A percentile compares a stretch with the other conserved stretches of the same genome.
These are phyloP conservation scores for Pammene aurita DNA, from an alignment of 2,888 invertebrate species.

Conservation along the genomic window DNA sequence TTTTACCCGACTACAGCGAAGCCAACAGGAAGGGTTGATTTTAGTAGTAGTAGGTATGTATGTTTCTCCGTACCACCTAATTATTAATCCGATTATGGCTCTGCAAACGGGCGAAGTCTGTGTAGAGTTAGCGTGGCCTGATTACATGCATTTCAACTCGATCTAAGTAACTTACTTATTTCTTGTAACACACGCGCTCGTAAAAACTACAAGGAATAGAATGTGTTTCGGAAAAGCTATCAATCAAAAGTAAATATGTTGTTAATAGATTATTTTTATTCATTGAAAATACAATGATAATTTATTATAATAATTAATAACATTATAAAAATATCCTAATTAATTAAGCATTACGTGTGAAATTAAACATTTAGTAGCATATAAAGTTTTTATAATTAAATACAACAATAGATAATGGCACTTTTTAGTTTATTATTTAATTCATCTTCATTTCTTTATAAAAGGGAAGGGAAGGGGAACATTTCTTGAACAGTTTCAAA, in stretches of 20 bases:
- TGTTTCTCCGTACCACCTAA: too few relatives aligned
- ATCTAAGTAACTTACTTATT: too few relatives aligned
- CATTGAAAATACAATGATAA: conserved; percentile 16
- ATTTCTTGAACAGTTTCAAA: too few relatives aligned
- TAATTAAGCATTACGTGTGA: conserved; percentile 11
- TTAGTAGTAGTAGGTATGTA: too few relatives aligned
- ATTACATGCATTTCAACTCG: too few relatives aligned
- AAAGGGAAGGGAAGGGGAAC: background rate
- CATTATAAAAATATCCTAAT: background rate
- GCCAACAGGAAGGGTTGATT: too few relatives aligned
- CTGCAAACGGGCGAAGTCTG: too few relatives aligned
- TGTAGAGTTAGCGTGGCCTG: too few relatives aligned
- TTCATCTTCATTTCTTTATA: background rate
- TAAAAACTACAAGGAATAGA: background rate
- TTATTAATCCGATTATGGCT: too few relatives aligned
- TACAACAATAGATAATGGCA: conserved; percentile 35
- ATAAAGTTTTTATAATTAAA: conserved; percentile 16
- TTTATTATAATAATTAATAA: conserved; percentile 4
- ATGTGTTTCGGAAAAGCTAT: conserved; percentile 8
- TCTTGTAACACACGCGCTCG: too few relatives aligned
- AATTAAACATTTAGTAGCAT: conserved; percentile 31
- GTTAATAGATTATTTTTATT: conserved; percentile 24
- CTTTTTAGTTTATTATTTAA: conserved; percentile 3
- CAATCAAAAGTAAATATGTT: conserved; percentile 6
- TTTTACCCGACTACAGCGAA: too few relatives aligned